Evolutionary conservation across 2,888 invertebrate species (phyloP).

Genomic region (Eudasyphora cyanicolor): DNA sequence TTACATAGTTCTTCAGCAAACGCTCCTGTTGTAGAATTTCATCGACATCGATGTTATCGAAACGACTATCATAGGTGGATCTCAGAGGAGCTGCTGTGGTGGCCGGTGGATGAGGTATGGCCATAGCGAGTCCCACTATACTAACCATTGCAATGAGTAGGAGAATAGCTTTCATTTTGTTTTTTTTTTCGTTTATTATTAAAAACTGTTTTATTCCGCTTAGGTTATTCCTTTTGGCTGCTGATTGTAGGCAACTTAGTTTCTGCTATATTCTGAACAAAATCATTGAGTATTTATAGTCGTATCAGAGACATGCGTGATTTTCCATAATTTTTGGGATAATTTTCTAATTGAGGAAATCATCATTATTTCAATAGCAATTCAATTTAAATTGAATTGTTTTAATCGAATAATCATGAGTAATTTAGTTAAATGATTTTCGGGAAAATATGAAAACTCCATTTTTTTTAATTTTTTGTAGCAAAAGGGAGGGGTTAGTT

Average conservation of each 20-base stretch:
- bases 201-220: neutral
- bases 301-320: neutral
- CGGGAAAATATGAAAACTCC: no score
- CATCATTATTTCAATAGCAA: neutral
- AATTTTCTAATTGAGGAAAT: neutral
- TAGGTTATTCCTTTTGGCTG: neutral
- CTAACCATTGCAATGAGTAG: neutral
- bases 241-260: neutral
- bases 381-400: conserved; percentile 50
- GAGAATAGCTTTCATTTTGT: neutral
- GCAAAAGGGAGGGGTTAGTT: no score
- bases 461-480: no score
- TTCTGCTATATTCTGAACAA: neutral
- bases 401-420: conserved; percentile 46
- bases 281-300: neutral
- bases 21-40: conserved; percentile 85
- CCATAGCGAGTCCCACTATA: neutral
- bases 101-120: conserved; percentile 69
- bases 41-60: conserved; percentile 86
- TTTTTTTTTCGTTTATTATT: no score
- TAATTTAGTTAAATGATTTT: conserved; percentile 15
- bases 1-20: conserved; percentile 84
- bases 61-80: conserved; percentile 83
- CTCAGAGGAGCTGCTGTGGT: conserved; percentile 64
- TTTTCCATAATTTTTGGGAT: neutral